Conservation (phyloP, 1,140 invertebrate species). For the Akabosia matsudoensis region DNA sequence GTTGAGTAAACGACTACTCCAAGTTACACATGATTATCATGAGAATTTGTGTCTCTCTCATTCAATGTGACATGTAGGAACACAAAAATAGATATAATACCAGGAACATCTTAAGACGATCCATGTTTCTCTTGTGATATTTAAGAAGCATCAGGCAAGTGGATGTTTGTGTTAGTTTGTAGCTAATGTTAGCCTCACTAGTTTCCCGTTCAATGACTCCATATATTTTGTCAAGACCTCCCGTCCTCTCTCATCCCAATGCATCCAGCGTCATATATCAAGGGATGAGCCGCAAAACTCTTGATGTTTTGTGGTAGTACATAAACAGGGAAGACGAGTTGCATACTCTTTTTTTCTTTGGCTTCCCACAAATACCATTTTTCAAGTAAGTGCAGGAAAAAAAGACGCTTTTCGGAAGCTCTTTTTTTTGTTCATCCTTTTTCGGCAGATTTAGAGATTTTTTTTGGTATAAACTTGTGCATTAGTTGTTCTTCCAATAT, state of each 20-base stretch:
- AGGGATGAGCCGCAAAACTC: constrained; percentile 12
- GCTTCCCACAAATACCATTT: not conserved
- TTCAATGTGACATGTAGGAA: too few species aligned
- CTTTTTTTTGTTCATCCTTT: too few species aligned
- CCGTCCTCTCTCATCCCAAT: not conserved
- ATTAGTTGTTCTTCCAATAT: too few species aligned
- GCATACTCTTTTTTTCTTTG: not conserved
- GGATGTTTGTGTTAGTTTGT: not conserved
- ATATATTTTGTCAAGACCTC: constrained; percentile 1
- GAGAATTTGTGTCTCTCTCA: too few species aligned
- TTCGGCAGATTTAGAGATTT: too few species aligned
- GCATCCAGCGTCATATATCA: constrained; percentile 10
- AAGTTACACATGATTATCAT: not conserved
- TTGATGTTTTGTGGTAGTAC: not conserved
- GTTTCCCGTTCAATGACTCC: not conserved
- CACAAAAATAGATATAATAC: too few species aligned
- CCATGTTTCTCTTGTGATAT: too few species aligned
- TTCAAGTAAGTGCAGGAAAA: too few species aligned
- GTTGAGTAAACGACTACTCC: not conserved
- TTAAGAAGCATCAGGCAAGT: not conserved
- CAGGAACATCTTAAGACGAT: too few species aligned
- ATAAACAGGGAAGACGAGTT: not conserved
- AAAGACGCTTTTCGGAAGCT: too few species aligned
- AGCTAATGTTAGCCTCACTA: not conserved
- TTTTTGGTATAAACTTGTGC: too few species aligned